Percentiles rank a stretch among this genome's conserved stretches.
Evolutionary conservation across 2,797 vertebrate species (phyloP).

Genomic region (Sternotherus odoratus): DNA sequence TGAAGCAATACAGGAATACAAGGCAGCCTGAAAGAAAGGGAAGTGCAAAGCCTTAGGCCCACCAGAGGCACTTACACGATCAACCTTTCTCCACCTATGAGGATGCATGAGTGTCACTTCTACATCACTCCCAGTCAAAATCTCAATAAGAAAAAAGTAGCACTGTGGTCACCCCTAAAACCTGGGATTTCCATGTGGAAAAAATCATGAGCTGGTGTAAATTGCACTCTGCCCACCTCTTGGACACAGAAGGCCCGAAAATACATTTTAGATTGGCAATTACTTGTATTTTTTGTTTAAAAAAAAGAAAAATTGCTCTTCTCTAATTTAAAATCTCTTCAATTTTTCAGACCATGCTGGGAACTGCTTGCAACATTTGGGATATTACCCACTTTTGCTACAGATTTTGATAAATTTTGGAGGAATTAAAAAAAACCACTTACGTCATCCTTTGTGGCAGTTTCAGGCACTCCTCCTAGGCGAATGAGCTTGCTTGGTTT

Average conservation of each 20-base stretch:
- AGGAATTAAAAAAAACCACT: slow-evolving; percentile 36
- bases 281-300: not conserved
- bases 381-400: not conserved
- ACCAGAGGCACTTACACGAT: not conserved
- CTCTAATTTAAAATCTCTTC: not conserved
- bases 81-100: not conserved
- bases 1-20: not conserved
- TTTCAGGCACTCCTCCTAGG: slow-evolving; percentile 94
- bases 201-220: not conserved
- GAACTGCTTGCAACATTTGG: not conserved
- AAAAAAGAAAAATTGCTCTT: not conserved
- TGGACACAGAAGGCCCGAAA: not conserved
- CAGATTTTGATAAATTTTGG: not conserved
- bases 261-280: not conserved
- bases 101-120: not conserved
- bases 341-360: not conserved
- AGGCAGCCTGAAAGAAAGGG: slow-evolving; percentile 23
- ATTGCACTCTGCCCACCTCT: not conserved
- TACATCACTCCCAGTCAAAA: not conserved
- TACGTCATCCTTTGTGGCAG: slow-evolving; percentile 96
- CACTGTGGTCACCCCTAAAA: slow-evolving; percentile 6
- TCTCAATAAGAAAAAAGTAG: slow-evolving; percentile 33
- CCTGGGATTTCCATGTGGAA: slow-evolving; percentile 29
- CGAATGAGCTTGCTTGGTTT: slow-evolving; percentile 93
- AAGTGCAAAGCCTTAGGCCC: slow-evolving; percentile 4